A percentile compares a stretch with the other conserved stretches of the same genome.
Conservation (phyloP, 2,113 vertebrate species). For the Cichladusa arquata region DNA sequence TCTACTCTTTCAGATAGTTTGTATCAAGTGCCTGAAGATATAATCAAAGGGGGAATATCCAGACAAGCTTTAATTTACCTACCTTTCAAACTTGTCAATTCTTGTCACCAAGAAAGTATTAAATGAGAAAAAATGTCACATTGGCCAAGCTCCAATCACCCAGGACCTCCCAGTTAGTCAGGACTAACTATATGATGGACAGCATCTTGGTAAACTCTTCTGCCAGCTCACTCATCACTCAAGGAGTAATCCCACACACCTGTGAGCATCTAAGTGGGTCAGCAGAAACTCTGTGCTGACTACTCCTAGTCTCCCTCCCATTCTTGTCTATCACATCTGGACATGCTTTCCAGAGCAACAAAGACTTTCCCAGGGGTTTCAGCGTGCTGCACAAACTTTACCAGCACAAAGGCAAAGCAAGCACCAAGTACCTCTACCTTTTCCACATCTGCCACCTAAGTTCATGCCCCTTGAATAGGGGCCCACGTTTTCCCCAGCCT, state of each 20-base stretch:
- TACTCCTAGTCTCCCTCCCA: neutral
- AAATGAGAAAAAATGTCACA: rapidly evolving
- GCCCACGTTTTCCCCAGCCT: neutral
- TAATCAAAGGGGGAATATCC: neutral
- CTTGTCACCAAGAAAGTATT: neutral
- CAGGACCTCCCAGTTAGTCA: neutral
- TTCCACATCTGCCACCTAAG: neutral
- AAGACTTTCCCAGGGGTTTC: neutral
- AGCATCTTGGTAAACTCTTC: neutral
- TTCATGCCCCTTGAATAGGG: neutral
- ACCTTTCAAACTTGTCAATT: neutral
- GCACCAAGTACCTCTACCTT: neutral
- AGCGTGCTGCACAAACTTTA: neutral
- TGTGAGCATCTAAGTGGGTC: neutral
- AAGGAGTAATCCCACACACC: neutral
- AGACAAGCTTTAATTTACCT: neutral
- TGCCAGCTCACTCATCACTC: too few relatives aligned
- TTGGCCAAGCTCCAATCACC: neutral
- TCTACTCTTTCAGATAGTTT: neutral
- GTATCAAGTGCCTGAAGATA: neutral
- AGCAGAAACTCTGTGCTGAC: neutral
- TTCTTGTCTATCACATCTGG: neutral
- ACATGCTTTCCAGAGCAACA: neutral
- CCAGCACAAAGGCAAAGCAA: neutral
- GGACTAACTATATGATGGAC: neutral